Base-by-base conservation (phyloP, 2,113 vertebrate species). In the Saiga tatarica region DNA sequence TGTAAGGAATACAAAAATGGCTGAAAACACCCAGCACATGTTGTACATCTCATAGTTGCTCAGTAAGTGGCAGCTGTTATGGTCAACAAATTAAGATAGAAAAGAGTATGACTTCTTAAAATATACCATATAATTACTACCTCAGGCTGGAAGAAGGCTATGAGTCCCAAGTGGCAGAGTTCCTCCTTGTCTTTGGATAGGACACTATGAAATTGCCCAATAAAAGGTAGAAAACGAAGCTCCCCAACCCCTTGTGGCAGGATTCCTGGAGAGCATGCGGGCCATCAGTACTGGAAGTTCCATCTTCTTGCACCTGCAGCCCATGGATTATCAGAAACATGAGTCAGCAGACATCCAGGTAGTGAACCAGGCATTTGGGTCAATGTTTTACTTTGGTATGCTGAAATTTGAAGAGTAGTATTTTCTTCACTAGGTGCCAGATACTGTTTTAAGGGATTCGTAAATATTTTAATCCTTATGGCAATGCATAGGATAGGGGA, bases 251-350 rank as follows among this genome's bases (percentile, higher is more conserved):
- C 11, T 59, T 5, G 13, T 21, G 84, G 36, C n/a, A 13, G 26
- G 82, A 74, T 86, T 79, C 15, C 50, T 23, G 47, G 28, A 30
- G 30, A 17, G 3, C 30, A 3, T 82, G 14, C 4, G 2, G 26
- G 12, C 57, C 57, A 71, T 3, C 2, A 17, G 47, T 25, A n/a
- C 33, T 55, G 15, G 30, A 28, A 94, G 57, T 10, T 59, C 36
- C 16, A 0, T 50, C 33, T 55, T 57, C 15, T n/a, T 62, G 26
- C 11, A 59, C 11, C 60, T n/a, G 28, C n/a, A 57, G n/a, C 23
- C 33, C 10, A 2, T 4, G 14, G 19, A 5, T 42, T 42, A 3
- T 36, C 15, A 28, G 39, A 15, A 47, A 3, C 1, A 0, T 10
- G 16, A 21, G 26, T 17, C 4, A 39, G 17, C 4, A 12, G 57